Evolutionary conservation across 2,113 vertebrate genomes (phyloP), one percentile per base, ranked within the genome.

Genomic region (Marmota flaviventris): DNA sequence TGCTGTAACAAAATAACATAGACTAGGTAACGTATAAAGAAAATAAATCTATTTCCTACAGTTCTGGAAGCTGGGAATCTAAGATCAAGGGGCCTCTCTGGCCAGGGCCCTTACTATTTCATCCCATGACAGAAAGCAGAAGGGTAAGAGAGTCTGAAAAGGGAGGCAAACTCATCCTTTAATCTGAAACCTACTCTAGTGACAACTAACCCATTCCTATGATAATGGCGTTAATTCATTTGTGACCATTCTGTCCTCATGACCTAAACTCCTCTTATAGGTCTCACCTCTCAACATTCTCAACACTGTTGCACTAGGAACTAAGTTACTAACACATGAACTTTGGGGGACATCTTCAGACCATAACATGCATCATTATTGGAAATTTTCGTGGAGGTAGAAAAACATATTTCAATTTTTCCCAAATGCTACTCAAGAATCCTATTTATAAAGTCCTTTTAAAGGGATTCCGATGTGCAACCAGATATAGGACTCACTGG

Each of bases 351-450:
- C 2, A 48, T 51, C 72, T 48, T 34, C 4, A 58, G 79, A 58
- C 65, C 24, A 51, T 45, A 48, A 16, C 37, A 63, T n/a, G 12
- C 13, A 20, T 90, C 72, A 61, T 53, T 88, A 79, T 1, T 93
- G 77, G 95, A 95, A 86, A 69, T 34, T 34, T 86, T 82, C 6
- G 63, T 48, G 14, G 48, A 90, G 11, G n/a, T 94, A 24, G 39
- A 70, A 79, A 91, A 48, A 92, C 85, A 91, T 79, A 96, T 93
- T 89, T 93, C 48, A 73, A 8, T 56, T 85, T 94, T 94, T 61
- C 56, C 48, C 32, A 65, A 95, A 79, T 79, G 63, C 77, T 48
- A 76, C 18, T 51, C 11, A 67, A 94, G 69, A 89, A 86, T 90
- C 37, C 20, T 90, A 87, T 95, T 94, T 76, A 24, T 90, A 65